A percentile compares a stretch with the other conserved stretches of the same genome.
Conservation (phyloP, 2,113 vertebrate species). For the Carollia perspicillata region DNA sequence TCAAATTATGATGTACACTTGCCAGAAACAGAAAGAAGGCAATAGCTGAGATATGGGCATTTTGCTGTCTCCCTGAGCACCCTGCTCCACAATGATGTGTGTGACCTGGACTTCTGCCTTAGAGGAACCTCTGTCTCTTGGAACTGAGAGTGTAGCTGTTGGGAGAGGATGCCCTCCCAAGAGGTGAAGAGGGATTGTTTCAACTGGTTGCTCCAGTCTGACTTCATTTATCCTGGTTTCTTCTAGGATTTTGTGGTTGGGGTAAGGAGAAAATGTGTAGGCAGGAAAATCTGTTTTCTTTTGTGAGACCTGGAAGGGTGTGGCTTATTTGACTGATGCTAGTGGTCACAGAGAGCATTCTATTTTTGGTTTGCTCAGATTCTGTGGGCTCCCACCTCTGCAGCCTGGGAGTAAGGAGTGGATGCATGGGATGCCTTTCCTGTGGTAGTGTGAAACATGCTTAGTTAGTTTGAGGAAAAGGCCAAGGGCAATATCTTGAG, state of each 20-base stretch:
- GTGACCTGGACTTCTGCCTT: not conserved
- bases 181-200: accelerated
- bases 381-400: not conserved
- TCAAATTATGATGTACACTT: not conserved
- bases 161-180: not conserved
- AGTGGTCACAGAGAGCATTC: not conserved
- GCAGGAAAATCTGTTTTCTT: not conserved
- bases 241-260: not conserved
- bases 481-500: not conserved
- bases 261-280: not conserved
- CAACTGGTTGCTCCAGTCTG: not conserved
- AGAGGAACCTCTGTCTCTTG: not conserved
- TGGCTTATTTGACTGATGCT: not conserved
- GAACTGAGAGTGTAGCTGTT: not conserved
- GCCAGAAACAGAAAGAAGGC: not conserved
- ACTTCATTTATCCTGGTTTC: not conserved
- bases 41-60: not conserved
- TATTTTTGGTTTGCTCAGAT: not conserved
- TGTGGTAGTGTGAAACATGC: not conserved
- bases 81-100: not conserved
- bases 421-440: not conserved
- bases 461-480: not conserved
- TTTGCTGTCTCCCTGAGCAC: not conserved
- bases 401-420: accelerated
- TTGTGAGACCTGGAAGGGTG: not conserved